phyloP scores from a whole-genome alignment of 2,888 invertebrate genomes.

The Lithodes maja region DNA sequence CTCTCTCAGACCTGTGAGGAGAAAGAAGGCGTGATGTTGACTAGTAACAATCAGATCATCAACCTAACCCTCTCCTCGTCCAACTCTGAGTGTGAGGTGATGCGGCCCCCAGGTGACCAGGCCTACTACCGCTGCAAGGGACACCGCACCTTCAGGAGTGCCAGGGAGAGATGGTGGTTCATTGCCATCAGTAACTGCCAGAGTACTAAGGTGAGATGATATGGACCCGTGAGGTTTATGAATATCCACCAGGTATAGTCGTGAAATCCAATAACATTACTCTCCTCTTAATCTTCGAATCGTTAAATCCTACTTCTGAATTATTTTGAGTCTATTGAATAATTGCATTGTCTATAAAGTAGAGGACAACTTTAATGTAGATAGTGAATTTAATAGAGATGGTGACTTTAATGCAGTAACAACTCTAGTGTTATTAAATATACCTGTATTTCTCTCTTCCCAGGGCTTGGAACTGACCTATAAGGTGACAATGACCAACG shows the following conservation, averaged over 20 bases:
- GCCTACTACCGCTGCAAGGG: slow-evolving; percentile 78
- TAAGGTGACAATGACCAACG: slow-evolving; percentile 87
- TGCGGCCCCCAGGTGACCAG: slow-evolving; percentile 58
- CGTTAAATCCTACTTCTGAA: no score
- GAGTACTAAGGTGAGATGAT: slow-evolving; percentile 77
- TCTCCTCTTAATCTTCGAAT: no score
- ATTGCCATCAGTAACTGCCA: slow-evolving; percentile 89
- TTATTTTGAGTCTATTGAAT: no score
- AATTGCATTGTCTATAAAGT: no score
- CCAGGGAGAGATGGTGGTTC: slow-evolving; percentile 96
- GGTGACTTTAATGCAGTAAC: no score
- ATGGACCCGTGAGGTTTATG: no score
- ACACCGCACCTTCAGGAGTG: slow-evolving; percentile 84
- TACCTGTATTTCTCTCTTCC: no score
- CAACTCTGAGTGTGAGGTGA: slow-evolving; percentile 75
- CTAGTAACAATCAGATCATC: slow-evolving; percentile 81
- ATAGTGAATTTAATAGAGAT: no score
- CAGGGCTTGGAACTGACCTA: slow-evolving; percentile 87
- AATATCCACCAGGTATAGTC: no score
- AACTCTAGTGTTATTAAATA: no score
- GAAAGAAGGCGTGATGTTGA: slow-evolving; percentile 82
- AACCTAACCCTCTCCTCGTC: slow-evolving; percentile 81
- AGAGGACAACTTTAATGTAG: no score
- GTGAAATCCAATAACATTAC: no score
- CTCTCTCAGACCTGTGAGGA: slow-evolving; percentile 83